Percentiles rank a stretch among this genome's conserved stretches.
Conservation (phyloP, 1,140 invertebrate species). For the Drosophila pectinifera region DNA sequence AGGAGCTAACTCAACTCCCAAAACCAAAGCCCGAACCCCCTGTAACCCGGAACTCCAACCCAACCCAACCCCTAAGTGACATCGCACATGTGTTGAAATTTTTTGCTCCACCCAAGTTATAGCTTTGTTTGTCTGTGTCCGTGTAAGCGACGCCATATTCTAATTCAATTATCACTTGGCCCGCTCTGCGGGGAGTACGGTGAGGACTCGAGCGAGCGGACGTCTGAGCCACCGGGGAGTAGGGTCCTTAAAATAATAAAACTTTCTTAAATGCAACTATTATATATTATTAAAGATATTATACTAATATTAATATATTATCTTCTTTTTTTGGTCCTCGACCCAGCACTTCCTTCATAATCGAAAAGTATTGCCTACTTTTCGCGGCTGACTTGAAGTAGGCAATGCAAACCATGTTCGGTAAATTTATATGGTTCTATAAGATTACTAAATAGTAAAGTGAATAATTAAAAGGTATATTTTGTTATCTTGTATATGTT, state of each 20-base stretch:
- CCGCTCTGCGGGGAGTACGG: constrained; percentile 35
- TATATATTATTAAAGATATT: not conserved
- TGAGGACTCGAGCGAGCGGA: not conserved
- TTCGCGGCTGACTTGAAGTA: not conserved
- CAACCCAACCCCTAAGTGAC: constrained; percentile 68
- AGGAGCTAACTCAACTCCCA: constrained; percentile 48
- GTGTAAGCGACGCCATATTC: constrained; percentile 75
- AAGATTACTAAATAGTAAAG: too few relatives aligned
- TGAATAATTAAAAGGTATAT: too few relatives aligned
- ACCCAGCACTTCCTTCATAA: too few relatives aligned
- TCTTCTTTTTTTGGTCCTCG: not conserved
- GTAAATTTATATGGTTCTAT: too few relatives aligned
- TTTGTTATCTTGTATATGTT: too few relatives aligned
- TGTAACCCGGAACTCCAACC: constrained; percentile 24
- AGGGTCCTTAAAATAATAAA: not conserved
- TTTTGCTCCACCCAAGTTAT: constrained; percentile 69
- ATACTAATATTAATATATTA: too few relatives aligned
- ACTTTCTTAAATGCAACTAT: rapidly evolving
- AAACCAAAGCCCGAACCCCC: constrained; percentile 9
- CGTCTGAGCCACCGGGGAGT: too few relatives aligned
- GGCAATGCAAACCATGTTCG: not conserved
- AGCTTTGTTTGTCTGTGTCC: constrained; percentile 52
- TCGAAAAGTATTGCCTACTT: constrained; percentile 3
- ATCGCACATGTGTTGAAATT: constrained; percentile 80
- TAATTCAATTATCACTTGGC: constrained; percentile 84